Evolutionary conservation across 2,113 vertebrate genomes (phyloP), one percentile per base, ranked within the genome.

Genomic region (Phoenicopterus ruber): DNA sequence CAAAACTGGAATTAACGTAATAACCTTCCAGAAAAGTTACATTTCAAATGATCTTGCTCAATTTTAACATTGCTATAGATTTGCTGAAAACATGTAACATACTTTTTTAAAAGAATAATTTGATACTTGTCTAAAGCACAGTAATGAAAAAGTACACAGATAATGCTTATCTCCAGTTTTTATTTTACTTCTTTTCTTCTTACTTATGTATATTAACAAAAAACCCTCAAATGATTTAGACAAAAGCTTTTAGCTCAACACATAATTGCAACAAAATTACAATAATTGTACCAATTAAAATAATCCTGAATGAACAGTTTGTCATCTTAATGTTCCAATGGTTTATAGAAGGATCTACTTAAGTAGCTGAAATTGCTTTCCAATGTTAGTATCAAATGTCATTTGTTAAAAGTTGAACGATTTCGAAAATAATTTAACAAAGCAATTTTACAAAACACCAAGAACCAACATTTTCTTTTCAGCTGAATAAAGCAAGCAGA

Each of bases 281-380:
- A 99, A 99, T 99, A 99, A 99, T 99, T 99, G 99, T 99, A 97
- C 98, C 99, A 99, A 99, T 99, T 99, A 99, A 99, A 99, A 99
- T 99, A 99, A 99, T 99, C 98, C 98, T 99, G 98, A 99, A 99
- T 99, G 99, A 99, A 99, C 98, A 98, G 98, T 99, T 98, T 99
- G 98, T 99, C 99, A 99, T 99, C 98, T 99, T 99, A 99, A 99
- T 99, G 99, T 99, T 99, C 98, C 98, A 98, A 97, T 98, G 98
- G 98, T 99, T 99, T 98, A 98, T 97, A 99, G 98, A 99, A 98
- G 98, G 98, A 99, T 98, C 98, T 98, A 98, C 98, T 98, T 99
- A 99, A 99, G 99, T 99, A 99, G 98, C 98, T 98, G 94, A 98
- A 98, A 99, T 99, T 99, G 99, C 98, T 98, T 98, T 98, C 97